Evolutionary conservation across 1,140 invertebrate species (phyloP).

Genomic region (Tribolium madens): DNA sequence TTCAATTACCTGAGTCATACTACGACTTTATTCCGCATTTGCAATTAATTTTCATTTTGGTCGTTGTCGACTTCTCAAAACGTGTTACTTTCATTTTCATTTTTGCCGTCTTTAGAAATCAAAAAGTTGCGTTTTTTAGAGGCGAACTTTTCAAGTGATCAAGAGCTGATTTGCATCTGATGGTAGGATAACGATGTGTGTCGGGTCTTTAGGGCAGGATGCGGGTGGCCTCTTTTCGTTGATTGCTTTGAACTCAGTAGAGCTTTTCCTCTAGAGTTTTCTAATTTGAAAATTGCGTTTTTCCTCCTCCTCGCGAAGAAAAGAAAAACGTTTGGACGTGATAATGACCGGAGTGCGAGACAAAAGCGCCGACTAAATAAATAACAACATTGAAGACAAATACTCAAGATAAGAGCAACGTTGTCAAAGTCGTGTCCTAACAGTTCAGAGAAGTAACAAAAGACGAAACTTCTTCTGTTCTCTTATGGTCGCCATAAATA

Average conservation of each 20-base stretch:
- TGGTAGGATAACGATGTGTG: slow-evolving; percentile 41
- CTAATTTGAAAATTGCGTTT: slow-evolving; percentile 20
- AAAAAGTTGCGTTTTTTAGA: slow-evolving; percentile 3
- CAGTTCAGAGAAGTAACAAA: slow-evolving; percentile 22
- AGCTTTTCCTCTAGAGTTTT: neutral
- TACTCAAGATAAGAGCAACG: slow-evolving; percentile 39
- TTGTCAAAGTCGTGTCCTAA: slow-evolving; percentile 23
- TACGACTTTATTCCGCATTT: neutral
- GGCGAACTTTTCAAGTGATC: slow-evolving; percentile 3
- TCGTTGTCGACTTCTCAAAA: neutral
- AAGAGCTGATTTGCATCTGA: slow-evolving; percentile 39
- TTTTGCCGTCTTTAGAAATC: neutral
- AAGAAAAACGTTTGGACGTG: neutral
- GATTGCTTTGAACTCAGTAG: slow-evolving; percentile 12
- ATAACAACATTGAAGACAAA: slow-evolving; percentile 40
- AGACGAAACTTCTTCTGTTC: slow-evolving; percentile 1
- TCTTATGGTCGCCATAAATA: slow-evolving; percentile 14
- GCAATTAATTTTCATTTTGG: slow-evolving; percentile 16
- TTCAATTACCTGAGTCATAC: neutral
- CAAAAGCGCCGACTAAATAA: slow-evolving; percentile 37
- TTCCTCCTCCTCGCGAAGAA: neutral
- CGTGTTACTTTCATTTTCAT: neutral
- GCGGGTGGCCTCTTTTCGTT: slow-evolving; percentile 13
- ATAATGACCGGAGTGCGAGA: slow-evolving; percentile 9
- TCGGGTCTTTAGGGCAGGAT: slow-evolving; percentile 16